Base-by-base conservation (phyloP, 1,140 invertebrate species). In the Dufourea novaeangliae region DNA sequence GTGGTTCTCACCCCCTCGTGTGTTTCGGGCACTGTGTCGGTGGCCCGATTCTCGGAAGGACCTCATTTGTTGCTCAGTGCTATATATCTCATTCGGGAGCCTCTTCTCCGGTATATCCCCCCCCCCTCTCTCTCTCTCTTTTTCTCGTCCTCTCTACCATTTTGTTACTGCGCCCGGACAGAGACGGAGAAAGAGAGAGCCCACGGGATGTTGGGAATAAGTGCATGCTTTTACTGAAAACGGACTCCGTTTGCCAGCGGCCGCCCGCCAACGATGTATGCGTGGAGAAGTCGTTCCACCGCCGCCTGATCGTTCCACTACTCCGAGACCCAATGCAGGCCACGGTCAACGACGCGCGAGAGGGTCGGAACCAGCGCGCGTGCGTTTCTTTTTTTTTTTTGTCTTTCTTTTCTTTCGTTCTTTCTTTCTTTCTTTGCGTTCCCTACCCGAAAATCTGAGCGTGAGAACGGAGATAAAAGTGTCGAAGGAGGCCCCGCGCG, bases 21-120 rank as follows among this genome's bases (percentile, higher is more conserved):
- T 79, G 83, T 77, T 83, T 82, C 80, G 67, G 84, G 84, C 80
- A 77, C 89, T 90, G 90, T 91, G 89, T 92, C 91, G 91, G 91
- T 92, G 91, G 91, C 90, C 91, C 88, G 91, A 88, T 92, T 92
- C 91, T 92, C 88, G 88, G 91, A 92, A 92, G 91, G 91, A 92
- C 85, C 91, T 92, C 90, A 92, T 92, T 92, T 90, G 91, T 92
- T 91, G 89, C 80, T 83, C 82, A 62, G 64, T 78, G 85, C 85
- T 84, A 86, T 86, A 86, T 84, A 86, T 86, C 79, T 84, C 77
- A 75, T 88, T 85, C 79, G 79, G 74, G 79, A 59, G 52, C 59
- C 72, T 44, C 76, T 72, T 52, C 34, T 66, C 37, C 54, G 57
- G 39, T 25, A 39, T 71, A 62, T 62, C 22, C 39, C 34, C 61